Base-by-base conservation (phyloP, 2,888 invertebrate genomes). In the Netelia virgata region DNA sequence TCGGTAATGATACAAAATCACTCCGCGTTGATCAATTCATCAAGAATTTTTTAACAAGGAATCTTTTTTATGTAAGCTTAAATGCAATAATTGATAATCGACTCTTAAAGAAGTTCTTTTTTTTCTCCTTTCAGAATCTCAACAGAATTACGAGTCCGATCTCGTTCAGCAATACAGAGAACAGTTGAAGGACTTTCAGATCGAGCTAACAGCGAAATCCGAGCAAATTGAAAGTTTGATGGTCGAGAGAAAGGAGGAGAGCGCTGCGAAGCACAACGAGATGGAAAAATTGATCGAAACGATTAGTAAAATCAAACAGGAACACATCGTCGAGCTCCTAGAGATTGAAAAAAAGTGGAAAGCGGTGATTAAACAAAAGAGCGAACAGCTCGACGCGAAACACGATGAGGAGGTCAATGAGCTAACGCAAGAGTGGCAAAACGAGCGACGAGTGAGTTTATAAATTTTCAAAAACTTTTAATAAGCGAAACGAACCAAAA, bases 391-490 rank as follows among this genome's bases (percentile, higher is more conserved):
- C 11, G 91, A 91, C 82, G 86, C 84, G 3, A 91, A 92, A 80
- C 91, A 93, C 43, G 90, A 90, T 36, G 89, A 91, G 41, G 92
- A 92, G 78, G 84, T 93, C 50, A 90, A 87, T 72, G 92, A 91
- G 87, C 88, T 93, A 72, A 93, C 91, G 59, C 92, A 90, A 63
- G 94, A 94, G 84, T 94, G 94, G 94, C 90, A 91, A 70, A 91
- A 90, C 61, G 93, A 94, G 88, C 89, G 93, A 87, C 92, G 91
- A 90, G 94, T 94, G 83, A 87, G 88, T 87, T 43, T 80, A 87
- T 83, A 81, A 57, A 74, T 69, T 87, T 87, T 69, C 87, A 87
- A 87, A 86, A 28, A 14, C 61, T 83, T 57, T 11, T 57, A 1
- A 83, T 36, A 74, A 63, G 68, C 59, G 69, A 80, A 82, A 50